Percentiles rank a stretch among this genome's conserved stretches.
These are phyloP conservation scores for Orgyia antiqua DNA, from an alignment of 2,888 invertebrate species.

Conservation along the genomic window DNA sequence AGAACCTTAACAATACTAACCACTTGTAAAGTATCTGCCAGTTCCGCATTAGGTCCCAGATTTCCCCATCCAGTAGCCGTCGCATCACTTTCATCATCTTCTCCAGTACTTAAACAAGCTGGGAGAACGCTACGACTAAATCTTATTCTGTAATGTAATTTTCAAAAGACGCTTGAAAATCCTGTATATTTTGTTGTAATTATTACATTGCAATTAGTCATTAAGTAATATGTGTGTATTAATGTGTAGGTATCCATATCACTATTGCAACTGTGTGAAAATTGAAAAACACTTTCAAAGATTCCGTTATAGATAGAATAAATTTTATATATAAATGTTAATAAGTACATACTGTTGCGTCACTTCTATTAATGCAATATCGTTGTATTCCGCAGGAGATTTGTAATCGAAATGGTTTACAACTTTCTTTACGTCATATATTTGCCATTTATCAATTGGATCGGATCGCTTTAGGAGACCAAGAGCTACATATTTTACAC, in stretches of 20 bases:
- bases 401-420: slow-evolving; percentile 6
- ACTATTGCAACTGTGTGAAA: too few relatives aligned
- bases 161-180: too few relatives aligned
- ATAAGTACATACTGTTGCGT: slow-evolving; percentile 4
- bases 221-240: too few relatives aligned
- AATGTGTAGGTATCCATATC: too few relatives aligned
- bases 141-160: slow-evolving; percentile 1
- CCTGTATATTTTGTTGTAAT: too few relatives aligned
- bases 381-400: slow-evolving; percentile 10
- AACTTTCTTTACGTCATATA: slow-evolving; percentile 4
- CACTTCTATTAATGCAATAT: slow-evolving; percentile 9
- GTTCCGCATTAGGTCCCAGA: background rate
- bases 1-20: too few relatives aligned
- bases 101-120: background rate
- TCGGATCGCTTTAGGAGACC: slow-evolving; percentile 9
- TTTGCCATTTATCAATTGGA: slow-evolving; percentile 10
- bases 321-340: background rate
- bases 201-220: too few relatives aligned
- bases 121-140: background rate
- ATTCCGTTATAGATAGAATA: too few relatives aligned
- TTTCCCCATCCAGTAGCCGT: background rate
- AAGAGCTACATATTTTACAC: slow-evolving; percentile 8
- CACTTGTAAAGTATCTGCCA: background rate
- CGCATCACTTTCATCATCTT: background rate
- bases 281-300: too few relatives aligned